Evolutionary conservation across 2,888 invertebrate species (phyloP).

Genomic region (Chymomyza amoena): DNA sequence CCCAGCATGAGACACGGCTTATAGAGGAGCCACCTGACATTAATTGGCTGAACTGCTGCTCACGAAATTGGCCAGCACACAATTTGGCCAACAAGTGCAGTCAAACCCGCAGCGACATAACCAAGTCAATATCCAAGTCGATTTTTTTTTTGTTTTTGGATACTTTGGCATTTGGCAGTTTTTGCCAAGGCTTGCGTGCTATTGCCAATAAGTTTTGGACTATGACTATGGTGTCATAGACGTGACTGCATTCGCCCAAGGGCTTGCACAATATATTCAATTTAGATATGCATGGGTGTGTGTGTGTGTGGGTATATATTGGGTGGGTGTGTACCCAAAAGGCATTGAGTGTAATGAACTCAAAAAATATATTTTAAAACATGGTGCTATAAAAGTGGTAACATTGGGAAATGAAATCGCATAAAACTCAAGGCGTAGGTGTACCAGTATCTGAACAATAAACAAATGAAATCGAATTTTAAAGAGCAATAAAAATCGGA

Average conservation of each 20-base stretch:
- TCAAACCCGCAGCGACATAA: background rate
- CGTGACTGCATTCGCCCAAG: background rate
- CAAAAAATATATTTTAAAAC: background rate
- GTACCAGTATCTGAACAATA: background rate
- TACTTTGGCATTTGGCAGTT: slow-evolving; percentile 36
- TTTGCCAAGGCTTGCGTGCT: slow-evolving; percentile 3
- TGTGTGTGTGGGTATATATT: background rate
- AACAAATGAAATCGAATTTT: too few species aligned
- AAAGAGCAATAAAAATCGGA: too few species aligned
- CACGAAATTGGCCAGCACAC: background rate
- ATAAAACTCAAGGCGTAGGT: background rate
- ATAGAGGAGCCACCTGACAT: background rate
- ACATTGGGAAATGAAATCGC: background rate
- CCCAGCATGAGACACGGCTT: background rate
- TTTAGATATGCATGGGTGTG: background rate
- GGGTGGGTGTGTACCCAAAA: background rate
- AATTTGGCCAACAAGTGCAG: slow-evolving; percentile 30
- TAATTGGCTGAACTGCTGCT: slow-evolving; percentile 1
- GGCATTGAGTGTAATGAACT: slow-evolving; percentile 12
- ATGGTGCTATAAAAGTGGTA: background rate
- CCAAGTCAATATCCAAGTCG: background rate
- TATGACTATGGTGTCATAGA: background rate
- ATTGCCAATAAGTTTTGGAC: background rate
- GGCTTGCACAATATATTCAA: slow-evolving; percentile 16
- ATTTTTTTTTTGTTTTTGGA: background rate